Evolutionary conservation across 2,113 vertebrate genomes (phyloP), one percentile per base, ranked within the genome.

Genomic region (Saccopteryx bilineata): DNA sequence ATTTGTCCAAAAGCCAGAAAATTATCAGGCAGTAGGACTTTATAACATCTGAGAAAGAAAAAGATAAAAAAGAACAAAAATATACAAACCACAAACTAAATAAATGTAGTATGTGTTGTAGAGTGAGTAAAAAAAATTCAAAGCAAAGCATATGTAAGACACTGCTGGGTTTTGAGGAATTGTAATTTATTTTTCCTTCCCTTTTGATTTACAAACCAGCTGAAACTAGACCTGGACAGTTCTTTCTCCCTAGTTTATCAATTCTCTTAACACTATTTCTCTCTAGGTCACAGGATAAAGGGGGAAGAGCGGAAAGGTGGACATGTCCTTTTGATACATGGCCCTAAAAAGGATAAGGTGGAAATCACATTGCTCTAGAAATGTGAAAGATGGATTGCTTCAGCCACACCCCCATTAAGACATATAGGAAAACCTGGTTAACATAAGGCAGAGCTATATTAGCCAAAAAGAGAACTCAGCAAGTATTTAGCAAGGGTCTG

Each of bases 171-270:
- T 90, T 74, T 71, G 33, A 87, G 31, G 3, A 50, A 23, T 84
- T 33, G 48, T 26, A 52, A 95, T 90, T 90, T 80, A 87, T 90
- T 24, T 71, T 82, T 88, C 89, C 61, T 88, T 85, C 61, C 23
- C 31, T 10, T 87, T 33, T 90, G 72, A 60, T 5, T 88, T 95
- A 52, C 24, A 63, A 68, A 89, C 28, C 18, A 31, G 23, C 80
- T 72, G 48, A 81, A 93, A 95, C 48, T 66, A 92, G 50, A 33
- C 24, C 58, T 52, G 65, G 5, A 46, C 4, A 24, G 2, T 39
- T 76, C 17, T 23, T 66, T 39, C 5, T 63, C 14, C 33, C 28
- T 83, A 61, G 7, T 6, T 69, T 50, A 50, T n/a, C 13, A 61
- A 5, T 24, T 15, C 8, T 9, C 23, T 78, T 5, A 10, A 10